Evolutionary conservation across 2,797 vertebrate species (phyloP).

Genomic region (Clarias platycephalus): DNA sequence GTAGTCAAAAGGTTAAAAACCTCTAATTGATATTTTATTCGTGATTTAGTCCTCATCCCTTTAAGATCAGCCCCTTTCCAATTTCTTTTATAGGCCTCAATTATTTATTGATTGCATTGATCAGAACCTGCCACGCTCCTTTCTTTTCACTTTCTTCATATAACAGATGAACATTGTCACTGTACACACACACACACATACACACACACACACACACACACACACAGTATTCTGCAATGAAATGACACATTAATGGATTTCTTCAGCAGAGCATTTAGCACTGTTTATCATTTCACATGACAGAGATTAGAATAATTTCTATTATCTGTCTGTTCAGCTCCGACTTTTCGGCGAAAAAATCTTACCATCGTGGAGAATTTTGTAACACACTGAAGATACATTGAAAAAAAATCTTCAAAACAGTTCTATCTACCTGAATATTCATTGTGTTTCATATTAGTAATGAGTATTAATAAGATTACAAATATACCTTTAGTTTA

Average conservation of each 20-base stretch:
- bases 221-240: slow-evolving; percentile 52
- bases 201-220: slow-evolving; percentile 46
- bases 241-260: slow-evolving; percentile 65
- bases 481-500: background rate
- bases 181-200: slow-evolving; percentile 30
- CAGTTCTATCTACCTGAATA: background rate
- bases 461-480: background rate
- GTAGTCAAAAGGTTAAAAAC: background rate
- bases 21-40: slow-evolving; percentile 38
- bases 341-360: slow-evolving; percentile 42
- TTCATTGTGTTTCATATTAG: background rate
- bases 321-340: slow-evolving; percentile 37
- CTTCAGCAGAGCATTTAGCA: slow-evolving; percentile 46
- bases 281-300: slow-evolving; percentile 55
- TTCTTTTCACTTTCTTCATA: slow-evolving; percentile 19
- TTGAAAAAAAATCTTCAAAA: background rate
- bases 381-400: background rate
- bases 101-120: slow-evolving; percentile 65
- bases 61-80: slow-evolving; percentile 33
- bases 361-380: background rate
- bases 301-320: slow-evolving; percentile 53
- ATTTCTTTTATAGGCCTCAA: slow-evolving; percentile 49
- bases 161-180: slow-evolving; percentile 27
- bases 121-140: slow-evolving; percentile 53
- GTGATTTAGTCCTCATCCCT: slow-evolving; percentile 53